These are phyloP conservation scores for Indicator indicator DNA, from an alignment of 2,113 vertebrate species.

Conservation along the genomic window DNA sequence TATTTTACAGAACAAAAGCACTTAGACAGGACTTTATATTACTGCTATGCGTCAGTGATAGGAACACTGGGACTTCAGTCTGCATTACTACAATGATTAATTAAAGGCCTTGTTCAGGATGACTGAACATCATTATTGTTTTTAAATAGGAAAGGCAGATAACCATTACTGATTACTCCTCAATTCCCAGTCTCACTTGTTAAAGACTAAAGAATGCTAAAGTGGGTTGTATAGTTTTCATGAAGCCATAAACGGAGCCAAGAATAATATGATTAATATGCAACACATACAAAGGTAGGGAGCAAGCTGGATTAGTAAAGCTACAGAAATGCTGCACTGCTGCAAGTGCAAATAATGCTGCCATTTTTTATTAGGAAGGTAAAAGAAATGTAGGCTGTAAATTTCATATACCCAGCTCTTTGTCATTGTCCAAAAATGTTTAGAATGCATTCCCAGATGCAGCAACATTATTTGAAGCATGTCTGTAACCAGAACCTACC, in stretches of 20 bases:
- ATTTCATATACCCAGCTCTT: not conserved
- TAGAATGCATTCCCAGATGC: not conserved
- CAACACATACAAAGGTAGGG: constrained; percentile 22
- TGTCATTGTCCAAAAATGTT: not conserved
- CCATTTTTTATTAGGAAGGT: not conserved
- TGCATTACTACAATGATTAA: constrained; percentile 95
- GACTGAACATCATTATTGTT: constrained; percentile 91
- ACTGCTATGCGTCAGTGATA: constrained; percentile 74
- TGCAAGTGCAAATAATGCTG: not conserved
- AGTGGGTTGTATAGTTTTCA: constrained; percentile 73
- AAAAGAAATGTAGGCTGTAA: not conserved
- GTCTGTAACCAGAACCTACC: not conserved
- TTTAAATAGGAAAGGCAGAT: constrained; percentile 91
- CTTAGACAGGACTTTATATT: constrained; percentile 75
- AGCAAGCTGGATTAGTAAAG: constrained; percentile 16
- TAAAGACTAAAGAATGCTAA: constrained; percentile 77
- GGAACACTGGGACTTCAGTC: constrained; percentile 78
- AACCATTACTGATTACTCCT: constrained; percentile 82
- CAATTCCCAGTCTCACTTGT: constrained; percentile 79
- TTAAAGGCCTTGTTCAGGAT: constrained; percentile 84
- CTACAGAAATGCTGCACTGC: not conserved
- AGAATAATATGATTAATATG: constrained; percentile 69
- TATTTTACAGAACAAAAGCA: constrained; percentile 76
- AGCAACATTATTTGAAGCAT: not conserved
- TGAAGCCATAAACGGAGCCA: constrained; percentile 50